Conservation (phyloP, 2,888 invertebrate species). For the Mystacides longicornis region DNA sequence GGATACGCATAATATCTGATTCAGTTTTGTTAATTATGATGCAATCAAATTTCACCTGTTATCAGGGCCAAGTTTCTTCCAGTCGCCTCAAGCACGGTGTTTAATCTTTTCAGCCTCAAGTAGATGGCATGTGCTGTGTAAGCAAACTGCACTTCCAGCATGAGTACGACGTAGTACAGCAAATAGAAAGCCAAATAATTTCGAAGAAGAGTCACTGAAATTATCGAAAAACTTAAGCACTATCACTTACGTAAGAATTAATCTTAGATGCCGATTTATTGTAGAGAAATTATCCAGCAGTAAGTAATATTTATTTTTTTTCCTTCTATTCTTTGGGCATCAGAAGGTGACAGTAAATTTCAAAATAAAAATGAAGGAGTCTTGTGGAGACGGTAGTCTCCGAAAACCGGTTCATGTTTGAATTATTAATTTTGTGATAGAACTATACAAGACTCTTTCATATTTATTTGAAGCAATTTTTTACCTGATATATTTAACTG, state of each 20-base stretch:
- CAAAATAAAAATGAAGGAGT: no score
- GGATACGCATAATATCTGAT: no score
- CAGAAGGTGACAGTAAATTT: no score
- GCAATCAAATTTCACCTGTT: constrained; percentile 14
- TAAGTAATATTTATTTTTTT: background rate
- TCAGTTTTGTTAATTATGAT: no score
- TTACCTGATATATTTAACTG: no score
- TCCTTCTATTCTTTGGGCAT: no score
- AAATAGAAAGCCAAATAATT: constrained; percentile 54
- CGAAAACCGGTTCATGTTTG: no score
- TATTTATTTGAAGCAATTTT: no score
- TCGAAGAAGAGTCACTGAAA: constrained; percentile 39
- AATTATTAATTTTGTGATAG: no score
- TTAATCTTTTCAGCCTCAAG: constrained; percentile 48
- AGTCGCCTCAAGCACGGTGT: constrained; percentile 44
- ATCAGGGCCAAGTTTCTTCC: constrained; percentile 31
- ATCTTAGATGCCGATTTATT: background rate
- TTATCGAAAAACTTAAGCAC: background rate
- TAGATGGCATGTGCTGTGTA: constrained; percentile 51
- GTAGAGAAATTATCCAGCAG: background rate
- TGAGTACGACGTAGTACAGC: constrained; percentile 51
- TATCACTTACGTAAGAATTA: background rate
- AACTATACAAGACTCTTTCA: no score
- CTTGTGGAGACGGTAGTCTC: no score
- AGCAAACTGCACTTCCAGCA: constrained; percentile 53